These are phyloP conservation scores for Amphibalanus amphitrite DNA, from an alignment of 1,140 invertebrate species.

Conservation along the genomic window DNA sequence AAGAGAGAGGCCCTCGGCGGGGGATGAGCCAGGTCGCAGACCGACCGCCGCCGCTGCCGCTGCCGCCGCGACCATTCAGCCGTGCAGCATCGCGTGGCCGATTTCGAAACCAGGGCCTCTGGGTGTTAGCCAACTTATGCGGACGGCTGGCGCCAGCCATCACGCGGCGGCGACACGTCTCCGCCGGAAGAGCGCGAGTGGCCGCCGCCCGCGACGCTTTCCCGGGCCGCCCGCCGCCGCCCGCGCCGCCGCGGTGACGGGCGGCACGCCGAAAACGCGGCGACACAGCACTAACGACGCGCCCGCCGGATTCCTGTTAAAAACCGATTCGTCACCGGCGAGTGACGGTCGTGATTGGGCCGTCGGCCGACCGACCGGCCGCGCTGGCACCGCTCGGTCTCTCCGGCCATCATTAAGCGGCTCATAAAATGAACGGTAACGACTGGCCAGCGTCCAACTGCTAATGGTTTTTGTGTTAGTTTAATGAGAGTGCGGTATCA, in stretches of 20 bases:
- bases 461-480: slow-evolving; percentile 2
- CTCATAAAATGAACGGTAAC: background rate
- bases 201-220: too few relatives aligned
- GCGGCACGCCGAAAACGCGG: too few relatives aligned
- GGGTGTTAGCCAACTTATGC: background rate
- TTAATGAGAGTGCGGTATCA: background rate
- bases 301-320: background rate
- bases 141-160: background rate
- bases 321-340: background rate
- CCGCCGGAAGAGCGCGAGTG: too few relatives aligned
- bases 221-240: too few relatives aligned
- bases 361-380: too few relatives aligned
- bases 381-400: background rate
- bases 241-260: too few relatives aligned
- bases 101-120: background rate
- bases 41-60: too few relatives aligned
- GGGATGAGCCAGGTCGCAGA: too few relatives aligned
- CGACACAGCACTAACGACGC: background rate
- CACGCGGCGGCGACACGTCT: too few relatives aligned
- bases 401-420: background rate
- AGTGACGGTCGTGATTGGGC: background rate
- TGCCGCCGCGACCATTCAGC: background rate
- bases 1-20: too few relatives aligned
- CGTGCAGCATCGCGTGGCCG: background rate
- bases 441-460: background rate